Evolutionary conservation across 2,888 invertebrate genomes (phyloP).

Genomic region (Coecobrya sp.): DNA sequence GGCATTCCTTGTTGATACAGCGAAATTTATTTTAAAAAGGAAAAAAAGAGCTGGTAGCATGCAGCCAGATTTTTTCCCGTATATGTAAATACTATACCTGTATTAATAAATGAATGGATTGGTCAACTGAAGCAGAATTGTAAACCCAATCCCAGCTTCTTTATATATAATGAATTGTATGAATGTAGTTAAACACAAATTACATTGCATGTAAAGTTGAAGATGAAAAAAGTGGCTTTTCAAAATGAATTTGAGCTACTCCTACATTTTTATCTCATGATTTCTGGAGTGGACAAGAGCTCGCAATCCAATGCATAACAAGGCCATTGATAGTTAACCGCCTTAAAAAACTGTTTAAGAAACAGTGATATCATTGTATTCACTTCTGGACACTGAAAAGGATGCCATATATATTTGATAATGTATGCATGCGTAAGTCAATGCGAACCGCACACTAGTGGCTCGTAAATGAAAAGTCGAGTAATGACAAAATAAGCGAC

Average conservation of each 20-base stretch:
- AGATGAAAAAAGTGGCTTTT: conserved; percentile 7
- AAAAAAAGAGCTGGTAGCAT: neutral
- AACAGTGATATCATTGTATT: conserved; percentile 31
- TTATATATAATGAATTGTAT: conserved; percentile 1
- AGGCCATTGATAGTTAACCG: conserved; percentile 48
- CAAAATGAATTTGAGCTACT: conserved; percentile 63
- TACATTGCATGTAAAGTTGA: neutral
- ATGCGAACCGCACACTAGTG: conserved; percentile 35
- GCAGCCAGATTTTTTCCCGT: neutral
- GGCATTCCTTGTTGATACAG: neutral
- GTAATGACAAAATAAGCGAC: conserved; percentile 82
- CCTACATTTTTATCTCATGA: conserved; percentile 68
- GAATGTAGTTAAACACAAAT: conserved; percentile 4
- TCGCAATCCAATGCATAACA: conserved; percentile 14
- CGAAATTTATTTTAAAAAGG: no score
- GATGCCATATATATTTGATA: neutral
- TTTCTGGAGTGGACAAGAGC: conserved; percentile 52
- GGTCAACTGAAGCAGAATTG: conserved; percentile 14
- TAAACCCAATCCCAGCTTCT: neutral
- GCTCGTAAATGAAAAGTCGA: conserved; percentile 68
- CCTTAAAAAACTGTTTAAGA: conserved; percentile 53
- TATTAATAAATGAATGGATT: conserved; percentile 65
- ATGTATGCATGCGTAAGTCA: conserved; percentile 27
- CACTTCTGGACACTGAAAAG: neutral
- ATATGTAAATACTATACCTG: neutral